Conservation (phyloP, 2,888 invertebrate genomes). For the Epsilonema sp. region DNA sequence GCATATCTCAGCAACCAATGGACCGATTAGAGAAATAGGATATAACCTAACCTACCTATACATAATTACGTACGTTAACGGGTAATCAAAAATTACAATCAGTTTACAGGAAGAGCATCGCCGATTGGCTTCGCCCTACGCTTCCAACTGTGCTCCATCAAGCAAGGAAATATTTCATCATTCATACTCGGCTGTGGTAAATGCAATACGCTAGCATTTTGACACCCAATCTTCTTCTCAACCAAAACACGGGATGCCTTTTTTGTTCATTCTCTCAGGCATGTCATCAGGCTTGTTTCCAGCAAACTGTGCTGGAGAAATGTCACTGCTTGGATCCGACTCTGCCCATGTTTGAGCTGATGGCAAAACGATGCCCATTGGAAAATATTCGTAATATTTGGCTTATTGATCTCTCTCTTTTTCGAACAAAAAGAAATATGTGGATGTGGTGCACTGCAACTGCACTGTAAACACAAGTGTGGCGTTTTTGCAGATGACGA, state of each 20-base stretch:
- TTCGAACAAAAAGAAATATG: too few species aligned
- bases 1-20: too few species aligned
- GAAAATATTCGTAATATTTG: slow-evolving; percentile 3
- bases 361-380: neutral
- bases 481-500: neutral
- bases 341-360: neutral
- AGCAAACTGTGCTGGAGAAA: slow-evolving; percentile 1
- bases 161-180: neutral
- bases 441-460: too few species aligned
- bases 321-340: slow-evolving; percentile 2
- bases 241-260: neutral
- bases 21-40: too few species aligned
- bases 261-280: too few species aligned
- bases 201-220: too few species aligned
- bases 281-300: slow-evolving; percentile 1
- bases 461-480: too few species aligned
- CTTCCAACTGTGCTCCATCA: neutral
- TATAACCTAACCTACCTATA: too few species aligned
- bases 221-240: neutral
- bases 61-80: neutral
- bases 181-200: neutral
- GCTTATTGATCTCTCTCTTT: too few species aligned
- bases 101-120: neutral
- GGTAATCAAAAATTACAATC: neutral
- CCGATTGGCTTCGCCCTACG: too few species aligned